phyloP scores from a whole-genome alignment of 2,888 invertebrate genomes.

The Mycalesis mineus region DNA sequence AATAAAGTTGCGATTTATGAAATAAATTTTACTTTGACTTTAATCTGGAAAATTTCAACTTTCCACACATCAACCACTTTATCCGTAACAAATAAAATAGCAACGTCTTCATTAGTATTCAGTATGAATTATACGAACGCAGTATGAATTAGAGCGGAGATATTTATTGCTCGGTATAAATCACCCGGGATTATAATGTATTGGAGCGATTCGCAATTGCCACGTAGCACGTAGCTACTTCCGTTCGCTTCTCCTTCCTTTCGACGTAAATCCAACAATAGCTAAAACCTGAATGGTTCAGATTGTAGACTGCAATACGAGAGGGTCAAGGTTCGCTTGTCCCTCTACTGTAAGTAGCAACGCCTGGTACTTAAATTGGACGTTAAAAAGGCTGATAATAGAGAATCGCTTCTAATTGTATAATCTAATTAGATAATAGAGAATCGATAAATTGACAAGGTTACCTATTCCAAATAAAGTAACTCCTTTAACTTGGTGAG shows the following conservation, averaged over 20 bases:
- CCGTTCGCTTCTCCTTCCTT: neutral
- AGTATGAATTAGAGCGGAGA: constrained; percentile 48
- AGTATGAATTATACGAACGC: constrained; percentile 51
- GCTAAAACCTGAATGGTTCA: neutral
- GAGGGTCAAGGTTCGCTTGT: no score
- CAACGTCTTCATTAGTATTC: constrained; percentile 43
- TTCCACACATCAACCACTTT: neutral
- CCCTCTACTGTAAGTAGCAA: no score
- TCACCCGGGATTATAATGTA: constrained; percentile 57
- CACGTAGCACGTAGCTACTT: constrained; percentile 11
- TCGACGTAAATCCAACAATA: neutral
- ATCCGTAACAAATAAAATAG: constrained; percentile 18
- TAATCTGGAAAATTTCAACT: neutral
- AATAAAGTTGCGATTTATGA: neutral
- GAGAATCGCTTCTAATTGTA: no score
- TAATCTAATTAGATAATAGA: no score
- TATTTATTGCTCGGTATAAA: constrained; percentile 60
- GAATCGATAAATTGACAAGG: no score
- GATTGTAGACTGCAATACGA: neutral
- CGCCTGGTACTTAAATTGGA: no score
- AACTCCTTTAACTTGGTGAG: no score
- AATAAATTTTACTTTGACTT: no score
- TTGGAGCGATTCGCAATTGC: constrained; percentile 36
- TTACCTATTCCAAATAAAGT: no score
- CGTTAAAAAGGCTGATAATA: no score